Base-by-base conservation (phyloP, 1,140 invertebrate genomes). In the Berghia stephanieae region DNA sequence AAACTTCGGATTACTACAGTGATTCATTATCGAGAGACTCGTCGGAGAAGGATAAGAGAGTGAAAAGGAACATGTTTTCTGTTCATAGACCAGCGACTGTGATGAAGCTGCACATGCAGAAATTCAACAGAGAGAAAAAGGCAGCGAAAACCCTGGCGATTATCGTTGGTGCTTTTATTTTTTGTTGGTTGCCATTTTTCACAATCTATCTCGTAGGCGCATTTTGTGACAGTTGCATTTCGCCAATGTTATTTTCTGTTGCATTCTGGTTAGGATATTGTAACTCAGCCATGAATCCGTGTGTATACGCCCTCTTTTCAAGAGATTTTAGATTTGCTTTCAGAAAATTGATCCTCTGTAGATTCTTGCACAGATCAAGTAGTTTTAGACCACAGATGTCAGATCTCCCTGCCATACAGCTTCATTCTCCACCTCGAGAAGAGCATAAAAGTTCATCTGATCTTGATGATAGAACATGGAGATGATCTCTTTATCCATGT, bases 171-270 rank as follows among this genome's bases (percentile, higher is more conserved):
- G 96, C 96, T 81, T 99, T 99, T 89, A 98, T 99, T 84, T 93
- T 96, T 43, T 98, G 96, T 84, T 99, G 98, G 98, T 90, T 99
- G 82, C 98, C 98, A 0, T 99, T 99, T 89, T 99, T 99, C 92
- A 93, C 97, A 1, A 91, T 98, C 38, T 78, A 81, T 6, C 38
- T 88, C 10, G 68, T 86, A 1, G 78, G 79, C 68, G 81, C 85
- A 31, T 79, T 88, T 38, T 86, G 75, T 95, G 95, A 71, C 10
- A 44, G 42, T 10, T 84, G 85, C 74, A 73, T 81, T 4, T 60
- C 66, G 8, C 68, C 57, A 5, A 1, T 46, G 8, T 27, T 71
- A 16, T 78, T 78, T 36, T 78, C 60, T n/a, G 44, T 83, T n/a
- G 77, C 84, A 3, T 76, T 84, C 2, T 99, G 98, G 97, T 95